Conservation (phyloP, 2,113 vertebrate species). For the Pantherophis guttatus region DNA sequence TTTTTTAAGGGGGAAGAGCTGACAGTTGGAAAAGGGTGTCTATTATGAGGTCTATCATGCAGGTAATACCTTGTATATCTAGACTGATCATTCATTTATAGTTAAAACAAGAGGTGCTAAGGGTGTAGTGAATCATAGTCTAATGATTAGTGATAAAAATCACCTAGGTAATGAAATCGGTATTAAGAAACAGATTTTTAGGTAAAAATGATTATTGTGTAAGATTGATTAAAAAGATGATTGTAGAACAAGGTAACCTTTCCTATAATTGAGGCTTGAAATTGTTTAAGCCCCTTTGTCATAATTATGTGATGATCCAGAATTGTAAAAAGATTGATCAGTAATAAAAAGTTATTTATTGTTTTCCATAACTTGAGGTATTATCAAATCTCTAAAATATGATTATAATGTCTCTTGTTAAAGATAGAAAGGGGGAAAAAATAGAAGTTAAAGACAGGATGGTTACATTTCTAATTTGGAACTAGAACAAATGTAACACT, state of each 20-base stretch:
- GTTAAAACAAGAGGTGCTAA: slow-evolving; percentile 80
- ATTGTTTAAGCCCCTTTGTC: slow-evolving; percentile 76
- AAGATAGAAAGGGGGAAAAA: slow-evolving; percentile 37
- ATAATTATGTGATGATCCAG: slow-evolving; percentile 62
- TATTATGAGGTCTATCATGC: slow-evolving; percentile 72
- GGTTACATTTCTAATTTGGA: not conserved
- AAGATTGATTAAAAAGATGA: slow-evolving; percentile 81
- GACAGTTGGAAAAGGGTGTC: slow-evolving; percentile 69
- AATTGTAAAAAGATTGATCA: slow-evolving; percentile 67
- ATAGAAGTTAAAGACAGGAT: slow-evolving; percentile 24
- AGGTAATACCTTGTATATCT: slow-evolving; percentile 80
- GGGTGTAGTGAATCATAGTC: slow-evolving; percentile 73
- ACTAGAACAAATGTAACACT: not conserved
- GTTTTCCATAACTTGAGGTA: slow-evolving; percentile 52
- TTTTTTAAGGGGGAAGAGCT: slow-evolving; percentile 69
- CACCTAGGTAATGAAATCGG: slow-evolving; percentile 80
- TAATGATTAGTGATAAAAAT: slow-evolving; percentile 81
- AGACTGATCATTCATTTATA: slow-evolving; percentile 81
- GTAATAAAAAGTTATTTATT: slow-evolving; percentile 65
- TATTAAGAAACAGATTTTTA: slow-evolving; percentile 82
- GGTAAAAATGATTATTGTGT: slow-evolving; percentile 74
- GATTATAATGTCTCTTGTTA: slow-evolving; percentile 45
- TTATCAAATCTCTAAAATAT: slow-evolving; percentile 41
- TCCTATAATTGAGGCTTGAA: slow-evolving; percentile 72
- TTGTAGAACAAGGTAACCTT: slow-evolving; percentile 80